Percentiles rank a stretch among this genome's conserved stretches.
phyloP scores from a whole-genome alignment of 2,888 invertebrate genomes.

The Leucania comma region DNA sequence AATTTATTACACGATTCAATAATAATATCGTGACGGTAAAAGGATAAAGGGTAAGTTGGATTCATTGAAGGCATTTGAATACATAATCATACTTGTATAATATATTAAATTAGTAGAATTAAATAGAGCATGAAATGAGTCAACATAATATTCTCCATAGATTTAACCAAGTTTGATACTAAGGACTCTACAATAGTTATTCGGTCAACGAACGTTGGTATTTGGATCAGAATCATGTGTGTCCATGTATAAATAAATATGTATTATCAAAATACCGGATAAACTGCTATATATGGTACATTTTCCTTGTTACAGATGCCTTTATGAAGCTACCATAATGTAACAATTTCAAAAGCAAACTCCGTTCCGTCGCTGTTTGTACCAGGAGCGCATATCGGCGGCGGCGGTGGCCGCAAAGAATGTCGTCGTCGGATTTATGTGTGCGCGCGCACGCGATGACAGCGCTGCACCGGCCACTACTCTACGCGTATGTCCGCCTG shows the following conservation, averaged over 20 bases:
- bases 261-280: conserved; percentile 53
- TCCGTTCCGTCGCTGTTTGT: conserved; percentile 59
- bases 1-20: conserved; percentile 72
- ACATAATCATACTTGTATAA: conserved; percentile 5
- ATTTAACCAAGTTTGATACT: not conserved
- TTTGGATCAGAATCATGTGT: conserved; percentile 31
- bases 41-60: conserved; percentile 54
- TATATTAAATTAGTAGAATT: not conserved
- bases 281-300: conserved; percentile 53
- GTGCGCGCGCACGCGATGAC: conserved; percentile 80
- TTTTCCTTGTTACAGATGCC: conserved; percentile 61
- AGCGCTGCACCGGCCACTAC: conserved; percentile 79
- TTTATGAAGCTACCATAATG: conserved; percentile 64
- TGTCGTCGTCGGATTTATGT: conserved; percentile 84
- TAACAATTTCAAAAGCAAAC: conserved; percentile 66
- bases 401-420: conserved; percentile 84
- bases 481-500: conserved; percentile 78
- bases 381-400: conserved; percentile 77
- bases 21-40: conserved; percentile 72
- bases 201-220: conserved; percentile 3
- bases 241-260: conserved; percentile 37
- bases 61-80: conserved; percentile 29
- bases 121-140: conserved; percentile 7
- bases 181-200: conserved; percentile 22
- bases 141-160: conserved; percentile 6